These are phyloP conservation scores for Corythoichthys haematopterus DNA, from an alignment of 2,113 vertebrate species.

Conservation along the genomic window DNA sequence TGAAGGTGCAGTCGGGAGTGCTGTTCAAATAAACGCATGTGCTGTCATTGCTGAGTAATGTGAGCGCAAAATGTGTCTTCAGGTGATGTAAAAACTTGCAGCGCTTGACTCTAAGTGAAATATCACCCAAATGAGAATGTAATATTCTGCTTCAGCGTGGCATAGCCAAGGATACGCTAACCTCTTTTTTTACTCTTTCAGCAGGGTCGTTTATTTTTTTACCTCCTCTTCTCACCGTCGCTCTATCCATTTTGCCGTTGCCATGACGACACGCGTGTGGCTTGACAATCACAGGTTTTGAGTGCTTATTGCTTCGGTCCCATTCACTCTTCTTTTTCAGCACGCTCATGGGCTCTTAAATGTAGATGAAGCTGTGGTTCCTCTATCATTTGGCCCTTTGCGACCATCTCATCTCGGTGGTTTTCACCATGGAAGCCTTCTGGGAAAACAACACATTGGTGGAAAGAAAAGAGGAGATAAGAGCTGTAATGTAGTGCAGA, in stretches of 20 bases:
- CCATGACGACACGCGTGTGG: slow-evolving; percentile 60
- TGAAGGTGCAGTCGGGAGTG: slow-evolving; percentile 34
- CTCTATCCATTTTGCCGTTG: slow-evolving; percentile 51
- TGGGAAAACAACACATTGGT: slow-evolving; percentile 10
- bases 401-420: slow-evolving; percentile 4
- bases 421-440: slow-evolving; percentile 15
- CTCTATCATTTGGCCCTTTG: slow-evolving; percentile 21
- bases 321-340: slow-evolving; percentile 31
- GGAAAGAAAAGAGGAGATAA: slow-evolving; percentile 18
- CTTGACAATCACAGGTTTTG: slow-evolving; percentile 59
- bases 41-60: slow-evolving; percentile 42
- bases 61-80: slow-evolving; percentile 28
- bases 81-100: slow-evolving; percentile 37
- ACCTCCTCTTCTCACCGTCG: slow-evolving; percentile 28
- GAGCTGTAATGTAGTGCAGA: too few relatives aligned
- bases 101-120: slow-evolving; percentile 30
- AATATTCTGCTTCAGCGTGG: slow-evolving; percentile 31
- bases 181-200: slow-evolving; percentile 16
- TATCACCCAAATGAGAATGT: slow-evolving; percentile 29
- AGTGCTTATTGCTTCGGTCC: slow-evolving; percentile 38
- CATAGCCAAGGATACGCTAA: slow-evolving; percentile 13
- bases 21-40: slow-evolving; percentile 28
- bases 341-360: slow-evolving; percentile 38
- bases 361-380: slow-evolving; percentile 40
- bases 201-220: slow-evolving; percentile 18